These are phyloP conservation scores for Gnathonemus longibarbis DNA, from an alignment of 2,113 vertebrate species.

Conservation along the genomic window DNA sequence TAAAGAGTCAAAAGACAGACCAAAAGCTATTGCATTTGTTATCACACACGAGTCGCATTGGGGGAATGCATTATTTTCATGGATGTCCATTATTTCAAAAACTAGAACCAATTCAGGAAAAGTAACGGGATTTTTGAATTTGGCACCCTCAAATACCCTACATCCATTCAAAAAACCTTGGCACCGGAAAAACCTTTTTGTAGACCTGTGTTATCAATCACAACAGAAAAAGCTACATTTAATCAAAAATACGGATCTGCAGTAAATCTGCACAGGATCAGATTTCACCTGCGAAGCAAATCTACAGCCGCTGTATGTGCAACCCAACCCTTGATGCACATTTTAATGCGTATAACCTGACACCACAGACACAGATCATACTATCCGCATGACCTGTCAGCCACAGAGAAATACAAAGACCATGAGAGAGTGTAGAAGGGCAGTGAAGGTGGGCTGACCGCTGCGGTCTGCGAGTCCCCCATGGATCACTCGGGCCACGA, in stretches of 20 bases:
- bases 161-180: no score
- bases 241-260: neutral
- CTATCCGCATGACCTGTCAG: neutral
- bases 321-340: neutral
- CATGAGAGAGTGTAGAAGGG: no score
- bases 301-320: neutral
- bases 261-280: neutral
- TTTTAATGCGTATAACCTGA: neutral
- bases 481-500: conserved; percentile 84
- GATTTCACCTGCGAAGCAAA: neutral
- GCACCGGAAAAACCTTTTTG: no score
- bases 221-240: neutral
- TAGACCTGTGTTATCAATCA: neutral
- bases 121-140: no score
- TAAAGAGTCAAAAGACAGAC: no score
- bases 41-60: no score
- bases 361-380: neutral
- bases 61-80: no score
- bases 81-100: no score
- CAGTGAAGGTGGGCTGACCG: conserved; percentile 57
- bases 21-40: no score
- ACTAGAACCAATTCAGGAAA: no score
- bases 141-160: no score
- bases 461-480: conserved; percentile 89
- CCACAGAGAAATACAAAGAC: neutral